Conservation (phyloP, 1,140 invertebrate species). For the Physella acuta region DNA sequence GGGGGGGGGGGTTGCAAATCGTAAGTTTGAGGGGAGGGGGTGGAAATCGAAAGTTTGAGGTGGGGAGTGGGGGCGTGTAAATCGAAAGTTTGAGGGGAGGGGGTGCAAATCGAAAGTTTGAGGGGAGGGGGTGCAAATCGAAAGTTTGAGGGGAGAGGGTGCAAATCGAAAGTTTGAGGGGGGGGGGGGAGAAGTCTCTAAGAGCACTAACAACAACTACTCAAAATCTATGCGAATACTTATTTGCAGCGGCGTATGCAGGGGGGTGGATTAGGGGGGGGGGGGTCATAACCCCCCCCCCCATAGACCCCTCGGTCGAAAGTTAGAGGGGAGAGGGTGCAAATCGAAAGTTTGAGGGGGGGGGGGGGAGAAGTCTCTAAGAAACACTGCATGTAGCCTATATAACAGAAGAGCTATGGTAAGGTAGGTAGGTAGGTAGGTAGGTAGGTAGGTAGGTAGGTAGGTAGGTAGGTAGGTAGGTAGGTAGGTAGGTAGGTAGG, state of each 20-base stretch:
- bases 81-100: background rate
- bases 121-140: too few relatives aligned
- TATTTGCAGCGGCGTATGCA: background rate
- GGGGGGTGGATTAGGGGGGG: background rate
- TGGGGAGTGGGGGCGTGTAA: constrained; percentile 5
- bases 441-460: background rate
- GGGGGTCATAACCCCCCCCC: too few relatives aligned
- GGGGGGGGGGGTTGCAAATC: background rate
- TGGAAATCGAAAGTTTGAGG: constrained; percentile 11
- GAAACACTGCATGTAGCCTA: background rate
- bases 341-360: background rate
- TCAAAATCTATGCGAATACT: background rate
- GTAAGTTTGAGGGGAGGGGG: constrained; percentile 1
- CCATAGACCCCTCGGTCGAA: background rate
- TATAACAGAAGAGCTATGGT: background rate
- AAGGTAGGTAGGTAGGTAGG: background rate
- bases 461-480: background rate
- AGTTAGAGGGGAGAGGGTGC: background rate
- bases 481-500: constrained; percentile 13
- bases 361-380: too few relatives aligned
- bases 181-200: background rate
- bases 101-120: background rate
- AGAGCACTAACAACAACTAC: background rate
- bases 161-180: too few relatives aligned
- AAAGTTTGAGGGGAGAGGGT: too few relatives aligned